A percentile compares a stretch with the other conserved stretches of the same genome.
These are phyloP conservation scores for Pseudoatta argentina DNA, from an alignment of 1,140 invertebrate genomes.

Conservation along the genomic window DNA sequence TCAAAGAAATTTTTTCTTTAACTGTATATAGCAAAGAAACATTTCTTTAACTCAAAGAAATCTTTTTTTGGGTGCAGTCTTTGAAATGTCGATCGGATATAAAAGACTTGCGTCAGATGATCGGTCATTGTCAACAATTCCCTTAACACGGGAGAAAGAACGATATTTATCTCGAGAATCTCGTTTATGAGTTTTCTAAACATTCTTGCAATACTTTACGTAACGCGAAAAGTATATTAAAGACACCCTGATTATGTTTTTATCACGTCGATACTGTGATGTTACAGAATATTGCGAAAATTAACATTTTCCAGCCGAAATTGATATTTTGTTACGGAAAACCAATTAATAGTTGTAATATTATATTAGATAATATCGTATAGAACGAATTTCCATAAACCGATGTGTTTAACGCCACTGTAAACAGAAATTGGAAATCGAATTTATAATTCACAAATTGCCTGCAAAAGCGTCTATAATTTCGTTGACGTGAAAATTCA, in stretches of 20 bases:
- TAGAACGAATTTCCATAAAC: constrained; percentile 6
- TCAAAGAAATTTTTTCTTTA: too few species aligned
- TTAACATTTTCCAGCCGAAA: background rate
- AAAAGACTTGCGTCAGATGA: background rate
- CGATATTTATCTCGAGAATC: background rate
- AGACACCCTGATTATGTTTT: background rate
- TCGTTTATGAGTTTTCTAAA: background rate
- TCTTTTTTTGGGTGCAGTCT: too few species aligned
- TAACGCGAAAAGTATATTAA: background rate
- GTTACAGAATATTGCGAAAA: background rate
- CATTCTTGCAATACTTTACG: background rate
- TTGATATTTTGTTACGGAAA: constrained; percentile 4
- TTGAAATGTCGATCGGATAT: background rate
- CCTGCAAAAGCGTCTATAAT: constrained; percentile 25
- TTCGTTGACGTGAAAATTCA: constrained; percentile 23
- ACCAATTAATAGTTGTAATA: constrained; percentile 32
- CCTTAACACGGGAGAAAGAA: background rate
- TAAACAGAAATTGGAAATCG: constrained; percentile 16
- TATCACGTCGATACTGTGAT: background rate
- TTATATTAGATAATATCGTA: constrained; percentile 18
- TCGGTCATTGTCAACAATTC: background rate
- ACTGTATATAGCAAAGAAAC: too few species aligned
- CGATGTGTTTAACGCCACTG: constrained; percentile 18
- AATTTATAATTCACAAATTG: constrained; percentile 39
- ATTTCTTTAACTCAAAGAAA: too few species aligned